Percentiles rank a stretch among this genome's conserved stretches.
Evolutionary conservation across 1,140 invertebrate genomes (phyloP).

Genomic region (Aphis gossypii): DNA sequence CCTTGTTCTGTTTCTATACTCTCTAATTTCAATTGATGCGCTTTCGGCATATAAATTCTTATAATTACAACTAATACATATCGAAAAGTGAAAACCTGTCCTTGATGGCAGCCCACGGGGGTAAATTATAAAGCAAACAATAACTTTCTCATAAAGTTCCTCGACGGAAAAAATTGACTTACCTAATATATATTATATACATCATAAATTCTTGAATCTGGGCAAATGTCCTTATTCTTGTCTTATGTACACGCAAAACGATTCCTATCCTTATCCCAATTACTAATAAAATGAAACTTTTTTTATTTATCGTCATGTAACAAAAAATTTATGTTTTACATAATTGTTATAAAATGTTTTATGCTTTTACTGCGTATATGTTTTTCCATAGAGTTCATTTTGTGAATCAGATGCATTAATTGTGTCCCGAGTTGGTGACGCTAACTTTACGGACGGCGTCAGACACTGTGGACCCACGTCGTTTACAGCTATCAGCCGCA

Average conservation of each 20-base stretch:
- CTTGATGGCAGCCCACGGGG: not conserved
- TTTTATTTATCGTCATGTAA: not conserved
- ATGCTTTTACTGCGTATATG: not conserved
- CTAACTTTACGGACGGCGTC: slow-evolving; percentile 23
- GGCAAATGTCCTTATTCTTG: too few relatives aligned
- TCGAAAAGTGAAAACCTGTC: not conserved
- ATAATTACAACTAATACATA: not conserved
- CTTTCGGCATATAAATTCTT: not conserved
- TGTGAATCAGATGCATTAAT: slow-evolving; percentile 35
- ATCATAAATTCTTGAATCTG: too few relatives aligned
- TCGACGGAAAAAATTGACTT: not conserved
- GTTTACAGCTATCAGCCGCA: not conserved
- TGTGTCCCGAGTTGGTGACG: slow-evolving; percentile 12
- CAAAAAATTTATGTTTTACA: not conserved
- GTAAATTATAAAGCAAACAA: not conserved
- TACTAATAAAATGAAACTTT: too few relatives aligned
- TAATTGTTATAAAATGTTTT: not conserved
- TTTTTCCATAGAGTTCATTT: not conserved
- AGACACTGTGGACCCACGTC: slow-evolving; percentile 26
- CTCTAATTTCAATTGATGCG: not conserved
- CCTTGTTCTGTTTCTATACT: not conserved
- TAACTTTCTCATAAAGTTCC: not conserved
- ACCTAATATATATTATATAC: not conserved
- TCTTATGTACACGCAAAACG: too few relatives aligned
- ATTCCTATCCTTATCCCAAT: too few relatives aligned